These are phyloP conservation scores for Nezara viridula DNA, from an alignment of 2,888 invertebrate genomes.

Conservation along the genomic window DNA sequence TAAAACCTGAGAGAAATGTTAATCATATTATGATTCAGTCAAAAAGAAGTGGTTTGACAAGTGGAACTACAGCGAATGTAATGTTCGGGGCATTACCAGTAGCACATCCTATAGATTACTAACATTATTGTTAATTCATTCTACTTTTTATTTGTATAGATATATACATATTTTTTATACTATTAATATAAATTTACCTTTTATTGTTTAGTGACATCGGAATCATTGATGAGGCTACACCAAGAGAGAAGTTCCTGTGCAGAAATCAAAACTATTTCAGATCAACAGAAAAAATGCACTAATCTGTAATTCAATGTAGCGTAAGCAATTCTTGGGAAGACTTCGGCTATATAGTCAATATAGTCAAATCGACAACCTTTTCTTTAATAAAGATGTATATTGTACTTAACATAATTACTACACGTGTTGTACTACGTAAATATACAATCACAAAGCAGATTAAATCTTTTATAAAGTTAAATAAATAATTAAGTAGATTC, in stretches of 20 bases:
- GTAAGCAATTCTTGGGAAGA: conserved; percentile 60
- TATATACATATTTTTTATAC: background rate
- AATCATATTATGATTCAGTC: conserved; percentile 69
- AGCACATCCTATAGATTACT: conserved; percentile 62
- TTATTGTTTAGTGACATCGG: conserved; percentile 61
- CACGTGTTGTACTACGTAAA: background rate
- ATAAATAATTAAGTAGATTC: background rate
- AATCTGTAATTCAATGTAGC: conserved; percentile 63
- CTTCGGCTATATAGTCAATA: conserved; percentile 61
- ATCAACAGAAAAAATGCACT: conserved; percentile 34
- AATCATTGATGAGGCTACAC: conserved; percentile 61
- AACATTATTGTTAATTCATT: background rate
- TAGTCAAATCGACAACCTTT: conserved; percentile 61
- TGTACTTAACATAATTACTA: conserved; percentile 18
- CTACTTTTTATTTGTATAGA: too few species aligned
- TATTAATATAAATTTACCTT: background rate
- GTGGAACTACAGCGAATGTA: conserved; percentile 65
- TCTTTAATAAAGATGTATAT: conserved; percentile 58
- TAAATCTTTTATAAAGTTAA: background rate
- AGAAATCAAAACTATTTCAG: conserved; percentile 60
- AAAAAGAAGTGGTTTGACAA: conserved; percentile 63
- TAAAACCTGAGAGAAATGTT: conserved; percentile 73
- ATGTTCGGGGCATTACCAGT: conserved; percentile 65
- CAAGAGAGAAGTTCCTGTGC: conserved; percentile 60
- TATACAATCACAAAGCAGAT: conserved; percentile 3